Evolutionary conservation across 2,888 invertebrate genomes (phyloP), one percentile per base, ranked within the genome.

Genomic region (Pseudococcus longispinus): DNA sequence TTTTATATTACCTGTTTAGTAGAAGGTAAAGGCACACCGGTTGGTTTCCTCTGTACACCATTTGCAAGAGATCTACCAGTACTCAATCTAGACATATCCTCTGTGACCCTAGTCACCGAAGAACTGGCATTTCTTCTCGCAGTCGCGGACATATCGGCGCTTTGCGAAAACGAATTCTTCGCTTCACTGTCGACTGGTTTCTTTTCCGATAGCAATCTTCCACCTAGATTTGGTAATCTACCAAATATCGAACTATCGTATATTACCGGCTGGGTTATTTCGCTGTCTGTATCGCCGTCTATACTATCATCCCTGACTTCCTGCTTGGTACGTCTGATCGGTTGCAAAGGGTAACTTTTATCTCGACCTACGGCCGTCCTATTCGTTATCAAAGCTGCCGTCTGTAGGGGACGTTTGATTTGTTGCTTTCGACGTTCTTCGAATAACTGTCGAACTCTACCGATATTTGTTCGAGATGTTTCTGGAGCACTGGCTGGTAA

Each of bases 371-470:
- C 88, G 32, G 77, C 77, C 2, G 74, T 77, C 15, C 85, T 46
- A 46, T 18, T 51, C 8, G 77, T 77, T 1, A 70, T 15, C 15
- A 44, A 26, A 20, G 86, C 51, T 82, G 87, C 46, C 74, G 87
- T 87, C 55, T 44, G 42, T 32, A 80, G 42, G 23, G 85, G 87
- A 9, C 88, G 84, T 46, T 89, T 92, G 95, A 90, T 83, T 65
- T 65, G 65, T 65, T 65, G 65, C 46, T 87, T 82, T n/a, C 85
- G 51, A 37, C 95, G 93, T 90, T 96, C 96, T 90, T 96, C 95
- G 90, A 96, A 96, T 95, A 96, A 95, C 91, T 96, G 96, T 18
- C 96, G 94, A 42, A 96, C 96, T 94, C 94, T 90, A 23, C 86
- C 86, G 46, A 86, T 77, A 37, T 86, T 86, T 3, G 26, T 77